Evolutionary conservation across 2,113 vertebrate species (phyloP).

Genomic region (Gavia stellata): DNA sequence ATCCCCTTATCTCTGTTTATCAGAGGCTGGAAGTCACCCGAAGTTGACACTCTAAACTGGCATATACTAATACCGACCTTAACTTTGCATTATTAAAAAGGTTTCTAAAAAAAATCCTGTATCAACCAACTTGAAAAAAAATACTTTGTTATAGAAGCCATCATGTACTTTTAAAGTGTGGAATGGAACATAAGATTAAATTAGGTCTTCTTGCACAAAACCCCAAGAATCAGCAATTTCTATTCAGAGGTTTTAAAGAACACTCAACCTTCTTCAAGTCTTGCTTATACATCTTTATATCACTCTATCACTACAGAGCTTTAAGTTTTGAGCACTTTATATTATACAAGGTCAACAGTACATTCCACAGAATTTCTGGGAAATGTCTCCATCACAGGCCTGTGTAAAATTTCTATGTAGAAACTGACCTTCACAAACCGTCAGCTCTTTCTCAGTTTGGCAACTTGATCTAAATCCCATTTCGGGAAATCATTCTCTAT

Average conservation of each 20-base stretch:
- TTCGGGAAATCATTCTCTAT: neutral
- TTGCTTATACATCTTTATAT: neutral
- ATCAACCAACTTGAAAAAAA: neutral
- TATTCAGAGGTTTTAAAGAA: neutral
- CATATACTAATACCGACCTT: neutral
- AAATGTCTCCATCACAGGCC: neutral
- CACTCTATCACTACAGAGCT: neutral
- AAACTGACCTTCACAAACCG: neutral
- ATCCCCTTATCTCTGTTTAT: neutral
- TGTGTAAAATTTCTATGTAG: neutral
- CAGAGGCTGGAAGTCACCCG: neutral
- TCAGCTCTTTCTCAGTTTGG: neutral
- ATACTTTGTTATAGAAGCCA: neutral
- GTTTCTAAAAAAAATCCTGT: neutral
- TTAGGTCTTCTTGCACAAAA: neutral
- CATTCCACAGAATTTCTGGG: slow-evolving; percentile 17
- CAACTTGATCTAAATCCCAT: neutral
- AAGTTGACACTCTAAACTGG: neutral
- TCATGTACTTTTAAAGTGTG: neutral
- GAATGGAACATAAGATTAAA: neutral
- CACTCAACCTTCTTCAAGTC: neutral
- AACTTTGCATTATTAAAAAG: neutral
- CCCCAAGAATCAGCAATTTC: neutral
- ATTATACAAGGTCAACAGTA: neutral
- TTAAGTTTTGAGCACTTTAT: neutral